Conservation (phyloP, 1,140 invertebrate species). For the Atta texana region DNA sequence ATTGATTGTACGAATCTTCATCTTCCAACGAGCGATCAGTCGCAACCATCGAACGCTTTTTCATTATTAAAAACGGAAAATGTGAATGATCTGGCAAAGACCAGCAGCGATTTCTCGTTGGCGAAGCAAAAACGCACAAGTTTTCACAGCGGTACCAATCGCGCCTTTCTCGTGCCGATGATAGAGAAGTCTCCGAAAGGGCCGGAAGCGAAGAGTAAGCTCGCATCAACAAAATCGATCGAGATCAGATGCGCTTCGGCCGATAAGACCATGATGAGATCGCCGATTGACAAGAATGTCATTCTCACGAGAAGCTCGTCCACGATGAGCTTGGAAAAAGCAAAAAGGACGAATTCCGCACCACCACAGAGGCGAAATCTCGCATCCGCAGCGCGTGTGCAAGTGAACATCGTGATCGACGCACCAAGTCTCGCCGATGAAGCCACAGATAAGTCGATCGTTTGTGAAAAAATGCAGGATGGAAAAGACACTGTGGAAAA, state of each 20-base stretch:
- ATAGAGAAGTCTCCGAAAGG: conserved; percentile 43
- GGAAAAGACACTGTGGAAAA: conserved; percentile 1
- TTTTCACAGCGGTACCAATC: conserved; percentile 80
- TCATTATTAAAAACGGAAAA: conserved; percentile 51
- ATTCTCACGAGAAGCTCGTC: conserved; percentile 31
- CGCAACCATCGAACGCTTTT: not conserved
- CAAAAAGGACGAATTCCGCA: conserved; percentile 79
- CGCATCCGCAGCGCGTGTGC: conserved; percentile 60
- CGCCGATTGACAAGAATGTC: conserved; percentile 3
- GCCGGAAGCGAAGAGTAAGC: conserved; percentile 33
- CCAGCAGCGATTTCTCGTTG: conserved; percentile 65
- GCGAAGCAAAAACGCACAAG: conserved; percentile 80
- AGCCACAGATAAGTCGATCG: not conserved
- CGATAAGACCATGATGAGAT: conserved; percentile 14
- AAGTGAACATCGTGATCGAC: conserved; percentile 80
- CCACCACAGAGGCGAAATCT: conserved; percentile 75
- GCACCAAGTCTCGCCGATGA: conserved; percentile 52
- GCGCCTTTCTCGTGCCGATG: conserved; percentile 77
- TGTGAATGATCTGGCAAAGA: not conserved
- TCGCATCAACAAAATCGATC: not conserved
- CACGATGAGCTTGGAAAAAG: conserved; percentile 41
- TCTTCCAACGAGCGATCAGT: not conserved
- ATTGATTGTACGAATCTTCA: conserved; percentile 42
- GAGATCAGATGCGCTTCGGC: conserved; percentile 15
- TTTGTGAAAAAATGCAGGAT: conserved; percentile 28